phyloP scores from a whole-genome alignment of 2,797 vertebrate species.

The Pangasius mekongensis region DNA sequence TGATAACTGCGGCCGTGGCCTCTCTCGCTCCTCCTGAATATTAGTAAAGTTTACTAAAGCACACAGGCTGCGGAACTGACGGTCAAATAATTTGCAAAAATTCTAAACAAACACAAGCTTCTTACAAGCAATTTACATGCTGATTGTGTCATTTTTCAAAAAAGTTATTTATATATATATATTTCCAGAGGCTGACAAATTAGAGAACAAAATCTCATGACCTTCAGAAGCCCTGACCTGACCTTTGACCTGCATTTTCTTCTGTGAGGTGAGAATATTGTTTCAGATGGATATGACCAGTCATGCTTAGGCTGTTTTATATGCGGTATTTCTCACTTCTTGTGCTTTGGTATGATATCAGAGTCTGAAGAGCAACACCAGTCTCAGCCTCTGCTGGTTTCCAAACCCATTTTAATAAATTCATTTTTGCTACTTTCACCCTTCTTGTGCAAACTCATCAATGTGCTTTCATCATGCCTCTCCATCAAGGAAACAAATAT shows the following conservation, averaged over 20 bases:
- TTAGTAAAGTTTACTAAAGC: neutral
- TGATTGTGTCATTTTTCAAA: neutral
- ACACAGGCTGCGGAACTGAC: neutral
- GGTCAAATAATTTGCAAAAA: neutral
- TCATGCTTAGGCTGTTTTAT: neutral
- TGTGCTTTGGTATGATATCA: neutral
- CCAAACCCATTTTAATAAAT: neutral
- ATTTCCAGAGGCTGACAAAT: neutral
- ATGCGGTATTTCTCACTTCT: neutral
- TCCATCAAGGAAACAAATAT: neutral
- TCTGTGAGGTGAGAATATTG: neutral
- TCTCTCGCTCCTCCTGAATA: slow-evolving; percentile 76
- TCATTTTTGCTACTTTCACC: neutral
- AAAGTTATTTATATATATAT: neutral
- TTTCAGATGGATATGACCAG: neutral
- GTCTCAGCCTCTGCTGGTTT: neutral
- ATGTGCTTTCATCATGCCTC: neutral
- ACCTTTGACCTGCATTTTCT: neutral
- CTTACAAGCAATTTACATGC: neutral
- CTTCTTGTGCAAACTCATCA: neutral
- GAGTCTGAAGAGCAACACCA: neutral
- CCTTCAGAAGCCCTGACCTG: neutral
- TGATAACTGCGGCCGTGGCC: slow-evolving; percentile 69
- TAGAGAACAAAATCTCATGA: neutral
- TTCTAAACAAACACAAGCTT: neutral